Conservation (phyloP, 1,140 invertebrate species). For the Diabrotica virgifera region DNA sequence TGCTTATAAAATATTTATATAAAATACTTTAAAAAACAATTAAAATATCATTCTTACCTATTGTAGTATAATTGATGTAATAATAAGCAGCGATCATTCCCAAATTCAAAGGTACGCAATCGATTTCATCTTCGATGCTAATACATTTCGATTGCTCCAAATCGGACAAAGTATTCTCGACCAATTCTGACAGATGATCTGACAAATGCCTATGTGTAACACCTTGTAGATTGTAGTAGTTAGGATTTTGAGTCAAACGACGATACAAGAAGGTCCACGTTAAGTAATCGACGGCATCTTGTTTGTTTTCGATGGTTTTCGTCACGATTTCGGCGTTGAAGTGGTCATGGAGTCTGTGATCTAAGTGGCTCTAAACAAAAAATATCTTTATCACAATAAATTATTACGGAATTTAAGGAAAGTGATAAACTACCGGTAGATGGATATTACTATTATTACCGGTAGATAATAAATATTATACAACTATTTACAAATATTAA, state of each 20-base stretch:
- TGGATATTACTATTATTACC: no score
- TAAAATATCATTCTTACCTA: slow-evolving; percentile 59
- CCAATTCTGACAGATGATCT: slow-evolving; percentile 96
- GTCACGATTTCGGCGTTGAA: slow-evolving; percentile 99
- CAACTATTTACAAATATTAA: no score
- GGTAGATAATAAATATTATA: no score
- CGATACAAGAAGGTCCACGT: slow-evolving; percentile 99
- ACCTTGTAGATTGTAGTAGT: slow-evolving; percentile 98
- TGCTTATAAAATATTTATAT: no score
- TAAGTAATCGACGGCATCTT: slow-evolving; percentile 98
- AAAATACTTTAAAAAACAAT: background rate
- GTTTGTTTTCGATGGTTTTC: slow-evolving; percentile 99
- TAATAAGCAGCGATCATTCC: slow-evolving; percentile 99
- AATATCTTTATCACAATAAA: no score
- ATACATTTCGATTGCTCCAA: slow-evolving; percentile 98
- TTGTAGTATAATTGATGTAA: slow-evolving; percentile 99
- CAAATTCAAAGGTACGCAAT: slow-evolving; percentile 91
- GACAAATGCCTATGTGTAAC: slow-evolving; percentile 96
- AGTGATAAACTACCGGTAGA: no score
- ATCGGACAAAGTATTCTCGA: slow-evolving; percentile 93
- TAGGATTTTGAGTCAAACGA: slow-evolving; percentile 97
- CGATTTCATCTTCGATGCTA: slow-evolving; percentile 97
- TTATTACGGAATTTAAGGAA: no score
- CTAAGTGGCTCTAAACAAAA: slow-evolving; percentile 75
- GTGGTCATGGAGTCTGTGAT: slow-evolving; percentile 97